Percentiles rank a stretch among this genome's conserved stretches.
These are phyloP conservation scores for Protonemura montana DNA, from an alignment of 2,888 invertebrate genomes.

Conservation along the genomic window DNA sequence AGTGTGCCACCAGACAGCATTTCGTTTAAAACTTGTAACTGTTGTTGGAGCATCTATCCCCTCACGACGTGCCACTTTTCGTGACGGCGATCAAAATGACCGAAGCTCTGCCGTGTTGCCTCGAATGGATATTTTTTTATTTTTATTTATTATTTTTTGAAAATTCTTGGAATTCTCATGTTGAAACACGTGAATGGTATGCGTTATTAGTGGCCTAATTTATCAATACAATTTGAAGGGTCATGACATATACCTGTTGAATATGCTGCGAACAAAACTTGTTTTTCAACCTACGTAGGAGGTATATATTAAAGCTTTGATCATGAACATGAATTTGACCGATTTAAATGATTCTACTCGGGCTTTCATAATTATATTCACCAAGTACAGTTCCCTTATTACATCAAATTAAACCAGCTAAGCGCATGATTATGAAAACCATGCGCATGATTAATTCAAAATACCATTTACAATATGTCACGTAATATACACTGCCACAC, in stretches of 20 bases:
- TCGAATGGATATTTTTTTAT: too few relatives aligned
- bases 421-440: background rate
- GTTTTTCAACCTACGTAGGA: background rate
- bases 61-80: background rate
- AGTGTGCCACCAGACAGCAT: background rate
- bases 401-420: too few relatives aligned
- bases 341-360: background rate
- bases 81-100: background rate
- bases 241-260: background rate
- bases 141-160: background rate
- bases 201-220: background rate
- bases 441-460: background rate
- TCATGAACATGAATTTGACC: background rate
- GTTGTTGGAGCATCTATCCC: background rate
- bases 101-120: background rate
- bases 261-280: background rate
- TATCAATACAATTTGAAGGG: background rate
- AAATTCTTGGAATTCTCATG: background rate
- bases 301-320: too few relatives aligned
- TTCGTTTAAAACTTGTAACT: background rate
- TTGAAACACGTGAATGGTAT: background rate
- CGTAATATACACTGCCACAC: background rate
- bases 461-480: background rate
- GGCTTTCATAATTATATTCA: background rate
- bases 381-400: background rate